Conservation (phyloP, 2,888 invertebrate species). For the Celastrina argiolus region DNA sequence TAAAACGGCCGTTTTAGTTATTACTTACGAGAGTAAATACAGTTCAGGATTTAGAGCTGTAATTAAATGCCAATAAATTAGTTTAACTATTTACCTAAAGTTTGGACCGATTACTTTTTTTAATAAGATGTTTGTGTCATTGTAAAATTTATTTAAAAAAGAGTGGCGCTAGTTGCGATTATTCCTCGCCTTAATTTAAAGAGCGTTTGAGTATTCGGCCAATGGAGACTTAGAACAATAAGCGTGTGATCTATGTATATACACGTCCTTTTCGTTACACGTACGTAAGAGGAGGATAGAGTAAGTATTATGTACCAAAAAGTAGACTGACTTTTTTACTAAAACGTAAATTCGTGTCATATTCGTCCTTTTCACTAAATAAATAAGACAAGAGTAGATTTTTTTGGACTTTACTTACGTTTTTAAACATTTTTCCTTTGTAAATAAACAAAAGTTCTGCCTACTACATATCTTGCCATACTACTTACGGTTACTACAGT, state of each 20-base stretch:
- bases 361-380: neutral
- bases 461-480: slow-evolving; percentile 18
- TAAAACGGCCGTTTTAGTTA: too few relatives aligned
- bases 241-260: slow-evolving; percentile 10
- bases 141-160: too few relatives aligned
- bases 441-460: neutral
- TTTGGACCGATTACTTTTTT: too few relatives aligned
- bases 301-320: neutral
- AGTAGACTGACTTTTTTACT: slow-evolving; percentile 8
- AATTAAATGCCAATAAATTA: too few relatives aligned
- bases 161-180: too few relatives aligned
- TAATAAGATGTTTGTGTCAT: too few relatives aligned
- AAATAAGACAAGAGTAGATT: neutral
- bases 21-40: too few relatives aligned
- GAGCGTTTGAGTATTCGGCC: neutral
- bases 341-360: slow-evolving; percentile 9
- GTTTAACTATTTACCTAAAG: too few relatives aligned
- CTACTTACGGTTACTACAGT: neutral
- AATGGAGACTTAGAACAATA: slow-evolving; percentile 4
- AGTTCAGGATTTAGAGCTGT: too few relatives aligned
- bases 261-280: neutral
- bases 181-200: too few relatives aligned
- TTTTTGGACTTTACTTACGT: neutral
- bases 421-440: neutral
- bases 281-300: neutral